Evolutionary conservation across 2,888 invertebrate genomes (phyloP), one percentile per base, ranked within the genome.

Genomic region (Stenoptilia bipunctidactyla): DNA sequence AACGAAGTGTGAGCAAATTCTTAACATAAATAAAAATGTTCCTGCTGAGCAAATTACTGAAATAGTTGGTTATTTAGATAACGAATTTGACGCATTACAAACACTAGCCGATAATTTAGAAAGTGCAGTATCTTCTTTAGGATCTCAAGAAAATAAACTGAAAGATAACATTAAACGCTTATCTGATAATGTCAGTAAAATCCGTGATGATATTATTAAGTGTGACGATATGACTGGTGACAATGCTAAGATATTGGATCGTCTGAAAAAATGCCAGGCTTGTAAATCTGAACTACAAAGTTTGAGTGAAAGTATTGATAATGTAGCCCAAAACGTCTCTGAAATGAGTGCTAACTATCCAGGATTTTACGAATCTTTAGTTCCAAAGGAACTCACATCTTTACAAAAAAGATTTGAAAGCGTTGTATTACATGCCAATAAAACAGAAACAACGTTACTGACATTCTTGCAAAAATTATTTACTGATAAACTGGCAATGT

Each of bases 181-280:
- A 0, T 89, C 90, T 2, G 92, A 91, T 44, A 85, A 84, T 45
- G 86, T 95, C 0, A 89, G 90, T 12, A 89, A 88, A 61, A 84
- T 94, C 13, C 88, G 94, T 13, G 94, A 95, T 58, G 89, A 90
- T 34, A 88, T 95, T n/a, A 91, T 93, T 34, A 92, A 92, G 66
- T 95, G 94, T 60, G 96, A 96, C 61, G 95, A 95, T 58, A 87
- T 94, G 73, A 92, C 93, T 2, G 96, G 97, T 0, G 92, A 93
- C 51, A 94, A 95, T 55, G 86, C 88, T 1, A 93, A 93, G 60
- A 91, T 97, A 42, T 85, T 95, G 40, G 89, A 90, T 49, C 88
- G 96, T 40, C 80, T 96, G 1, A 87, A 91, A 44, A 89, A 88
- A 45, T 92, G 94, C 50, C 90, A 92, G 58, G 85, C 85, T 4